Percentiles rank a stretch among this genome's conserved stretches.
Conservation (phyloP, 2,113 vertebrate genomes). For the Fregetta grallaria region DNA sequence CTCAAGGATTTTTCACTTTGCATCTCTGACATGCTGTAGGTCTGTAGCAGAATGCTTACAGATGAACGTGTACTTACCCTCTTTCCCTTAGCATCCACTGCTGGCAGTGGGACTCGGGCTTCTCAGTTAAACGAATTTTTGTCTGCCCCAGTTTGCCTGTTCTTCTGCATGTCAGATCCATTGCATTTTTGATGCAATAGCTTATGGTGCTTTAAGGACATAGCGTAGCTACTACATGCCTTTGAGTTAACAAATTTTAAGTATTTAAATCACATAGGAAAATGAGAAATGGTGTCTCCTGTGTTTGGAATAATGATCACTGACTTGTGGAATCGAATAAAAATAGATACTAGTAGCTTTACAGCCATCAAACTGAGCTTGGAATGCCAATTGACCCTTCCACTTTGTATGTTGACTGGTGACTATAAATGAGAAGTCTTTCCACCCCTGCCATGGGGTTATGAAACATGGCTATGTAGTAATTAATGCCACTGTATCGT, state of each 20-base stretch:
- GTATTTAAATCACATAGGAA: neutral
- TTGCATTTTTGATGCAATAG: slow-evolving; percentile 13
- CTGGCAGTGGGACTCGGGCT: neutral
- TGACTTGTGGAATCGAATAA: neutral
- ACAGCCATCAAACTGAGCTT: slow-evolving; percentile 6
- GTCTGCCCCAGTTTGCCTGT: neutral
- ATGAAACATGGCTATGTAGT: slow-evolving; percentile 12
- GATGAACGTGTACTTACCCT: neutral
- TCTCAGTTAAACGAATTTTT: neutral
- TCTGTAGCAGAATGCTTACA: neutral
- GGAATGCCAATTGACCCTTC: slow-evolving; percentile 36
- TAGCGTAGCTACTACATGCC: neutral
- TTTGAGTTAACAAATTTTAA: neutral
- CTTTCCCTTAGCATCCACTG: neutral
- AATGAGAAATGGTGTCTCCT: neutral
- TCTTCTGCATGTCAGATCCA: neutral
- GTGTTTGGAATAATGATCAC: neutral
- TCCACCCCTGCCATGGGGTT: slow-evolving; percentile 10
- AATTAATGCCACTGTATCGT: slow-evolving; percentile 45
- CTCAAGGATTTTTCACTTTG: neutral
- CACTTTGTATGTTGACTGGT: neutral
- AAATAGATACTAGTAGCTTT: neutral
- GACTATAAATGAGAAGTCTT: slow-evolving; percentile 2
- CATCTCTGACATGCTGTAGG: neutral
- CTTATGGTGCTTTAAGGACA: slow-evolving; percentile 3